These are phyloP conservation scores for Noctua janthina DNA, from an alignment of 2,888 invertebrate genomes.

Conservation along the genomic window DNA sequence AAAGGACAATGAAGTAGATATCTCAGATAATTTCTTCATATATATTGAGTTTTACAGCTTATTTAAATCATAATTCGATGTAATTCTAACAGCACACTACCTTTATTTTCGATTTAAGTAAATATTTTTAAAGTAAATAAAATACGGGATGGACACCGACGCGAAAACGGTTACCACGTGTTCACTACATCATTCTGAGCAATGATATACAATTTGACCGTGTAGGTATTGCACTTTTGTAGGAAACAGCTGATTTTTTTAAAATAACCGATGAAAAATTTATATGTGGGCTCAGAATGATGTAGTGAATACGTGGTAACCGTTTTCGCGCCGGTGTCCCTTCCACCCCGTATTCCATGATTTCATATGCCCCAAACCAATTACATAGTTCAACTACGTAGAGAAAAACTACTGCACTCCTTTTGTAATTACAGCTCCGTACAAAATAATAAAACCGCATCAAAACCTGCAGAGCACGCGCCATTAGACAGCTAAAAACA, in stretches of 20 bases:
- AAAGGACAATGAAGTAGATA: slow-evolving; percentile 38
- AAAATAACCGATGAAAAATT: no score
- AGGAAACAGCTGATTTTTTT: no score
- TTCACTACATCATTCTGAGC: no score
- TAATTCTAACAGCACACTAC: background rate
- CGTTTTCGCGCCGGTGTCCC: no score
- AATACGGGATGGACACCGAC: no score
- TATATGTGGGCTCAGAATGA: no score
- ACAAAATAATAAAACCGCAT: slow-evolving; percentile 38
- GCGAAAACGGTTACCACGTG: no score
- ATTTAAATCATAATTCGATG: background rate
- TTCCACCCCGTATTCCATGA: background rate
- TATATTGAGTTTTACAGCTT: background rate
- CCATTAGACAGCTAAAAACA: slow-evolving; percentile 67
- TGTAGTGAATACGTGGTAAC: no score
- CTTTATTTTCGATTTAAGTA: background rate
- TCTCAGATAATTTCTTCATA: background rate
- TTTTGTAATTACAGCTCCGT: slow-evolving; percentile 27
- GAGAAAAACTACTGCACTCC: slow-evolving; percentile 2
- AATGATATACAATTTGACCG: no score
- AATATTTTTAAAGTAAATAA: background rate
- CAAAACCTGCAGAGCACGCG: slow-evolving; percentile 48
- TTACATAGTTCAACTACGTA: slow-evolving; percentile 9
- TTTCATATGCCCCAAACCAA: background rate
- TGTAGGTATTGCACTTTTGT: no score